phyloP scores from a whole-genome alignment of 2,888 invertebrate species.

The Hipparchia sbordonii region DNA sequence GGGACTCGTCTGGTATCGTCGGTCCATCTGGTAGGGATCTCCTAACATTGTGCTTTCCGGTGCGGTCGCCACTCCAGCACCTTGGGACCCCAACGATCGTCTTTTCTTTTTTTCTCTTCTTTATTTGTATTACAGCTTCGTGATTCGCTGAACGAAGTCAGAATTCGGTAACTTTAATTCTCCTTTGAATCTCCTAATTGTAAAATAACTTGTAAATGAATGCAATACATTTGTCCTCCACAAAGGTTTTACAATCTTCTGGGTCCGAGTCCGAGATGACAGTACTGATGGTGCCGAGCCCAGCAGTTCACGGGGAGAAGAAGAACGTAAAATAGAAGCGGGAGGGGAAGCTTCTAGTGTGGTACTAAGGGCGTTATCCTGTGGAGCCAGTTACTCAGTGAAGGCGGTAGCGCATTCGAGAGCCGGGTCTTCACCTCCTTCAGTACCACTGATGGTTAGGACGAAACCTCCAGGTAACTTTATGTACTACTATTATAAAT shows the following conservation, averaged over 20 bases:
- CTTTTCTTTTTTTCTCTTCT: too few relatives aligned
- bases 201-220: too few relatives aligned
- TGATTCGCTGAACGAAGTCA: too few relatives aligned
- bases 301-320: constrained; percentile 58
- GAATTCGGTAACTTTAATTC: too few relatives aligned
- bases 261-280: constrained; percentile 72
- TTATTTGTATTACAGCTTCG: too few relatives aligned
- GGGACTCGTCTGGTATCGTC: too few relatives aligned
- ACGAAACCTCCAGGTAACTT: constrained; percentile 74
- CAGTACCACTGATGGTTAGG: constrained; percentile 65
- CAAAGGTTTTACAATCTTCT: constrained; percentile 71
- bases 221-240: too few relatives aligned
- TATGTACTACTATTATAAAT: not conserved
- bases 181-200: too few relatives aligned
- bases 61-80: too few relatives aligned
- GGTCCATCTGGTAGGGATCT: too few relatives aligned
- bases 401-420: constrained; percentile 71
- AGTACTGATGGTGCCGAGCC: constrained; percentile 61
- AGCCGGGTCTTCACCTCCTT: constrained; percentile 69
- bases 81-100: too few relatives aligned
- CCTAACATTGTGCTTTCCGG: too few relatives aligned
- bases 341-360: constrained; percentile 69
- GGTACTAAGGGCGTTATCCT: constrained; percentile 65
- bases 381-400: constrained; percentile 73
- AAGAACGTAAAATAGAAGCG: constrained; percentile 67